Base-by-base conservation (phyloP, 2,113 vertebrate genomes). In the Chaenocephalus aceratus region DNA sequence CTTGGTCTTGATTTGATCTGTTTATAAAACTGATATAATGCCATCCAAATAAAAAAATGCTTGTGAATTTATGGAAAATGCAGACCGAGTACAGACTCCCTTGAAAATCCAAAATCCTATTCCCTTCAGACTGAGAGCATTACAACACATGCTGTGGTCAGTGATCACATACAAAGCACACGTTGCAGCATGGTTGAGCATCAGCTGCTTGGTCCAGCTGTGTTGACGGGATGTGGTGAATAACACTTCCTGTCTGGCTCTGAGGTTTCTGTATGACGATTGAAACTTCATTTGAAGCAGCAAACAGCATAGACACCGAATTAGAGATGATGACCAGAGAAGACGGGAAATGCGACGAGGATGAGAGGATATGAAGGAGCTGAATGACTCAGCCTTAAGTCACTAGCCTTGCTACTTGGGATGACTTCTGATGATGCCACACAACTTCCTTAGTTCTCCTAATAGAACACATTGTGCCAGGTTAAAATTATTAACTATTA, bases 171-270 rank as follows among this genome's bases (percentile, higher is more conserved):
- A 68, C 23, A 73, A 71, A 58, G 36, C 61, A 57, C 44, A 71
- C 23, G 54, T 52, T 68, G 26, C 57, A 41, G 36, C 54, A 13
- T 41, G n/a, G 49, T 58, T 77, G 21, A 72, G 70, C 48, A 67
- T 87, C 63, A 59, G 53, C 68, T 77, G 72, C 59, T 59, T 56
- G 7, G 52, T 10, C 18, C 66, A 80, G 62, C 69, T 83, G 62
- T 60, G 59, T 45, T 69, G 61, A 82, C 62, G 18, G 83, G 76
- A 89, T 86, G 72, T 86, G 71, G 58, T 88, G 75, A 88, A 30
- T 82, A 79, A 75, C 70, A 81, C 76, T 88, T 90, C 75, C 85
- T 85, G 77, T 72, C 70, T 59, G 41, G n/a, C 15, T 61, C 6
- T 58, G 30, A 63, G 6, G 48, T 34, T 18, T 18, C 56, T 5